Conservation (phyloP, 2,888 invertebrate species). For the Phalera bucephala region DNA sequence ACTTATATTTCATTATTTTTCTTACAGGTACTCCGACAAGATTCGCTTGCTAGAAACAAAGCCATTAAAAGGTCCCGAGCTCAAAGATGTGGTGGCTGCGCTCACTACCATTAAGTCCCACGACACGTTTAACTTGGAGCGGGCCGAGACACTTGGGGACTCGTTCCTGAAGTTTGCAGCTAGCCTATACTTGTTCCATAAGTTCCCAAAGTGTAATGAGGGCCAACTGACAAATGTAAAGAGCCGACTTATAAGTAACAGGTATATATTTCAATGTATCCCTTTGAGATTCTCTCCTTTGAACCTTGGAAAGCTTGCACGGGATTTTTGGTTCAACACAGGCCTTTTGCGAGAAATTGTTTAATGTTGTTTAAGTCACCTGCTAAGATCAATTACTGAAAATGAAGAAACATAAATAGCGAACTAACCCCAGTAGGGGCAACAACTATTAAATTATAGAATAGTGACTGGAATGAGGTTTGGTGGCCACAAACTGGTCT, state of each 20-base stretch:
- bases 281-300: no score
- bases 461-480: no score
- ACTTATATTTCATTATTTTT: no score
- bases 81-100: constrained; percentile 80
- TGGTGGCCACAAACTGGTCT: no score
- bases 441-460: no score
- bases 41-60: constrained; percentile 43
- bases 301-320: no score
- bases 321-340: no score
- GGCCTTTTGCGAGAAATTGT: no score
- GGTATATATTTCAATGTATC: constrained; percentile 53
- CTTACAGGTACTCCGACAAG: constrained; percentile 54
- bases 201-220: constrained; percentile 87
- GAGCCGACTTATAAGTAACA: constrained; percentile 89
- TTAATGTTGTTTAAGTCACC: no score
- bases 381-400: no score
- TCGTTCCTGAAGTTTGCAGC: constrained; percentile 92
- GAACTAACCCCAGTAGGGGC: no score
- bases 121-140: constrained; percentile 91
- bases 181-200: constrained; percentile 87
- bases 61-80: constrained; percentile 66
- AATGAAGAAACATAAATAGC: no score
- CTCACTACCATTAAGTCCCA: constrained; percentile 88
- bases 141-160: constrained; percentile 94
- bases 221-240: constrained; percentile 91